These are phyloP conservation scores for Typhlomys cinereus DNA, from an alignment of 2,113 vertebrate species.

Conservation along the genomic window DNA sequence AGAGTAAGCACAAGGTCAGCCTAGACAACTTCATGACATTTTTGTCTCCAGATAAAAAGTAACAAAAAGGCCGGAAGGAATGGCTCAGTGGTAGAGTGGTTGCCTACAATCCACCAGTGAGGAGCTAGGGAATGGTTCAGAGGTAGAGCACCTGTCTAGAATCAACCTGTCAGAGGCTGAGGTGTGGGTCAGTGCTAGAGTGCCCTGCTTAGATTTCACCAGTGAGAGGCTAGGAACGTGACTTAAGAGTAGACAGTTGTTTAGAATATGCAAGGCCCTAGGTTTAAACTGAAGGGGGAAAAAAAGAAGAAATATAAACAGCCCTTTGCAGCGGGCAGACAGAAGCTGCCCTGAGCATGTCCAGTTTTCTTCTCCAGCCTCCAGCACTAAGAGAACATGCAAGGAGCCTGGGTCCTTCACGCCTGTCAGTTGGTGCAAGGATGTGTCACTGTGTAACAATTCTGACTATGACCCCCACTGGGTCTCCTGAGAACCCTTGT, in stretches of 20 bases:
- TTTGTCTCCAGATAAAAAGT: no score
- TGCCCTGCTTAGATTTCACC: no score
- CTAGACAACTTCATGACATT: not conserved
- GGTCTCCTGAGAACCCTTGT: not conserved
- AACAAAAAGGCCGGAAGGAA: no score
- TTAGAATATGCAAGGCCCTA: not conserved
- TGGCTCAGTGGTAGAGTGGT: not conserved
- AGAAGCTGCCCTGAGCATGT: no score
- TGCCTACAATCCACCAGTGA: not conserved
- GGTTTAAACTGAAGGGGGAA: not conserved
- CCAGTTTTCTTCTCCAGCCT: rapidly evolving
- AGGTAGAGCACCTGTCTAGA: not conserved
- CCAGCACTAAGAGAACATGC: not conserved
- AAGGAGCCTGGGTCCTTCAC: not conserved
- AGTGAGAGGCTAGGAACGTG: no score
- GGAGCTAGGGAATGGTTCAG: not conserved
- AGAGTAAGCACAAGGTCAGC: not conserved
- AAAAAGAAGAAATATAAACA: no score
- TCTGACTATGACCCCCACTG: no score
- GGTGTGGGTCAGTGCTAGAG: no score
- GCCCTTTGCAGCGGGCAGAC: not conserved
- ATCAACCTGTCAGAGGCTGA: not conserved
- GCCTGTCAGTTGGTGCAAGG: not conserved
- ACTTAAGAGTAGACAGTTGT: not conserved
- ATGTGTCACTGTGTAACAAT: not conserved